phyloP scores from a whole-genome alignment of 1,140 invertebrate genomes.

The Mylabris phalerata region DNA sequence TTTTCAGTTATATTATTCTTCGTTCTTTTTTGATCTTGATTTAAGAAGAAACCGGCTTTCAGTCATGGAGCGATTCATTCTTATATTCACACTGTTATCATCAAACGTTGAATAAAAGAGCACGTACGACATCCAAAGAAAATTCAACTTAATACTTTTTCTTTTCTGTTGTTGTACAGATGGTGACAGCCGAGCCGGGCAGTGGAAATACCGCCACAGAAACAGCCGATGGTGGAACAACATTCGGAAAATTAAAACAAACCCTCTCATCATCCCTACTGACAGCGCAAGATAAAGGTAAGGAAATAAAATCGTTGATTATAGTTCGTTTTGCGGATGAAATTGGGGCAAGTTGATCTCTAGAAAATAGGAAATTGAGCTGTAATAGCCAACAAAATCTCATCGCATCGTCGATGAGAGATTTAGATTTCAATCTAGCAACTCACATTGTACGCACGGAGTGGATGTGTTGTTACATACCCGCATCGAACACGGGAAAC shows the following conservation, averaged over 20 bases:
- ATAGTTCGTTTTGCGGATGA: neutral
- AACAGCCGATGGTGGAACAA: conserved; percentile 49
- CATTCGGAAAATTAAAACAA: conserved; percentile 73
- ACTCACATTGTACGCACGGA: too few species aligned
- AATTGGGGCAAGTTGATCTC: conserved; percentile 13
- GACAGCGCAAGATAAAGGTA: conserved; percentile 74
- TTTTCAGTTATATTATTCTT: too few species aligned
- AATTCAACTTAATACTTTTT: conserved; percentile 7
- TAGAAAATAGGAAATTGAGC: conserved; percentile 14
- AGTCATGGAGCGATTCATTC: conserved; percentile 1
- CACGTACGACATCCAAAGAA: conserved; percentile 8
- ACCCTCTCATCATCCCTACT: conserved; percentile 71
- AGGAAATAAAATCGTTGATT: neutral
- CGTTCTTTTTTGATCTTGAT: too few species aligned
- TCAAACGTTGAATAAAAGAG: conserved; percentile 1
- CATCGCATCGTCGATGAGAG: conserved; percentile 5
- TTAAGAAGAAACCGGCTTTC: too few species aligned
- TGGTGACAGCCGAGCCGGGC: conserved; percentile 67
- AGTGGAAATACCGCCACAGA: conserved; percentile 49
- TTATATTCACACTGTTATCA: conserved; percentile 2
- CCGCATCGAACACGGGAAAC: too few species aligned
- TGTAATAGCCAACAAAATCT: conserved; percentile 8
- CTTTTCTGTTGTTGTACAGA: conserved; percentile 46
- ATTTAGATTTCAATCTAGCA: conserved; percentile 6
- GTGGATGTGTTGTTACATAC: too few species aligned